These are phyloP conservation scores for Papilio protenor DNA, from an alignment of 2,888 invertebrate species.

Conservation along the genomic window DNA sequence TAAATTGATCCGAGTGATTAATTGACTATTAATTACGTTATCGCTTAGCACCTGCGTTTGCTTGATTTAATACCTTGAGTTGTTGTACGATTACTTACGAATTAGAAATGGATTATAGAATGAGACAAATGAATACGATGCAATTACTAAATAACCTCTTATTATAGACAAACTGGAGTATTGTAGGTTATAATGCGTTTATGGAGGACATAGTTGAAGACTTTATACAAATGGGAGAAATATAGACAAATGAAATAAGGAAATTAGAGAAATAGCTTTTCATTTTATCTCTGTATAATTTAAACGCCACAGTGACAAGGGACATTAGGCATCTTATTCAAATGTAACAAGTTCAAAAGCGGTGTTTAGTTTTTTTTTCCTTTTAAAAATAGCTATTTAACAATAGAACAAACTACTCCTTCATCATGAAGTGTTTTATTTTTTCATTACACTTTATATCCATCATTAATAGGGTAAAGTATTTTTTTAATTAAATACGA, in stretches of 20 bases:
- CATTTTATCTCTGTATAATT: too few species aligned
- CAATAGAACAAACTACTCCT: neutral
- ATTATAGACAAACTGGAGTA: too few species aligned
- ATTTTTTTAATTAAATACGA: conserved; percentile 8
- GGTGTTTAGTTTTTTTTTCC: too few species aligned
- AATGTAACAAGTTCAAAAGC: too few species aligned
- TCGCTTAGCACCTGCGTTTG: conserved; percentile 74
- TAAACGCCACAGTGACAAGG: too few species aligned
- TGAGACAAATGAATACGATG: neutral
- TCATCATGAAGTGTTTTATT: neutral
- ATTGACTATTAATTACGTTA: conserved; percentile 80
- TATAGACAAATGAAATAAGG: too few species aligned
- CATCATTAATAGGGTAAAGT: neutral
- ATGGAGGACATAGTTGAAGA: too few species aligned
- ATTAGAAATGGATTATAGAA: neutral
- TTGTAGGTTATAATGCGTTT: too few species aligned
- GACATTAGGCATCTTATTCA: too few species aligned
- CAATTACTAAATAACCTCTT: neutral
- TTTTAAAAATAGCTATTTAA: too few species aligned
- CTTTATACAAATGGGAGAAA: too few species aligned
- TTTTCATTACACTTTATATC: neutral
- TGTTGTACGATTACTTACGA: neutral
- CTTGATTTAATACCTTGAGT: conserved; percentile 54
- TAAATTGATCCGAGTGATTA: conserved; percentile 77
- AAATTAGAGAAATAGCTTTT: too few species aligned